phyloP scores from a whole-genome alignment of 2,888 invertebrate species.

The Ceraclea dissimilis region DNA sequence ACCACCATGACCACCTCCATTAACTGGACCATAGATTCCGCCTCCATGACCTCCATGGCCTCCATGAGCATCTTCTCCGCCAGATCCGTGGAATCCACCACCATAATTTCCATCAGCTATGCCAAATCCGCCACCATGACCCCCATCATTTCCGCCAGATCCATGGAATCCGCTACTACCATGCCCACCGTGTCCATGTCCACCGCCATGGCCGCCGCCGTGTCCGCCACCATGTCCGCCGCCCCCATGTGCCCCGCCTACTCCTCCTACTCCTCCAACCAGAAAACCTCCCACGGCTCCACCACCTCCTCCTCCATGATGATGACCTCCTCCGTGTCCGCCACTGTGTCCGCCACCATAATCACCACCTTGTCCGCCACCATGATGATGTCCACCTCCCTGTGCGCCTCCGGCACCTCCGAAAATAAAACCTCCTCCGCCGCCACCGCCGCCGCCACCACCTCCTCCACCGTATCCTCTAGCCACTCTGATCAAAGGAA shows the following conservation, averaged over 20 bases:
- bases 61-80: constrained; percentile 1
- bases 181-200: constrained; percentile 9
- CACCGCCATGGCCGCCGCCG: neutral
- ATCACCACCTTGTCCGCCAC: neutral
- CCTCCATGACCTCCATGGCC: constrained; percentile 8
- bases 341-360: neutral
- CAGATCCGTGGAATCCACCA: neutral
- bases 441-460: constrained; percentile 20
- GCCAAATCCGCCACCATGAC: constrained; percentile 5
- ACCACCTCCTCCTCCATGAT: neutral
- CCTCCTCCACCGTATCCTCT: constrained; percentile 33
- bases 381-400: constrained; percentile 26
- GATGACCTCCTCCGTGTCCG: neutral
- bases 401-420: constrained; percentile 20
- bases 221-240: constrained; percentile 5
- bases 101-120: constrained; percentile 4
- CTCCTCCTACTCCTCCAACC: neutral
- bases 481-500: constrained; percentile 31
- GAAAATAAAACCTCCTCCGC: constrained; percentile 24
- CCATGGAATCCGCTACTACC: constrained; percentile 10
- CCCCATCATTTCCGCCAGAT: neutral
- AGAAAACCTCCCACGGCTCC: neutral
- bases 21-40: too few species aligned
- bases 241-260: constrained; percentile 5
- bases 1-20: too few species aligned